These are phyloP conservation scores for Amphiprion clarkii DNA, from an alignment of 2,797 vertebrate genomes.

Conservation along the genomic window DNA sequence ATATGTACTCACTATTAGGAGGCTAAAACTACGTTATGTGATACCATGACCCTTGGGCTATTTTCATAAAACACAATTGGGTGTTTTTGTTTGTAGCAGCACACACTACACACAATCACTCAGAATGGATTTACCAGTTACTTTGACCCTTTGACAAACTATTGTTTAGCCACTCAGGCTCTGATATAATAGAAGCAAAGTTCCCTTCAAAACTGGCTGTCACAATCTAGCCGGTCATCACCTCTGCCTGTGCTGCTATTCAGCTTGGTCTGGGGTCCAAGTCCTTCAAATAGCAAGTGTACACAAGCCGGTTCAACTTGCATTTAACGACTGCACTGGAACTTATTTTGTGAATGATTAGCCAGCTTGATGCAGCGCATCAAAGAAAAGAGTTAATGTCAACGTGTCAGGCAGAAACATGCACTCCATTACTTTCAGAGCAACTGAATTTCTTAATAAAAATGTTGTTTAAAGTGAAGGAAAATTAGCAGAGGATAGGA, in stretches of 20 bases:
- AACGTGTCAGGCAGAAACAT: constrained; percentile 31
- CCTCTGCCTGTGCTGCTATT: constrained; percentile 43
- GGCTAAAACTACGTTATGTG: constrained; percentile 58
- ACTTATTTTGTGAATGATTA: constrained; percentile 76
- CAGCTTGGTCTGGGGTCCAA: constrained; percentile 69
- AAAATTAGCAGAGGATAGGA: constrained; percentile 5
- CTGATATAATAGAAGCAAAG: constrained; percentile 78
- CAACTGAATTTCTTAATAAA: not conserved
- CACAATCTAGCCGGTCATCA: constrained; percentile 67
- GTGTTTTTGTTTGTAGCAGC: constrained; percentile 65
- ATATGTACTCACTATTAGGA: constrained; percentile 65
- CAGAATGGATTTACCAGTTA: constrained; percentile 65
- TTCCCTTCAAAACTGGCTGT: constrained; percentile 60
- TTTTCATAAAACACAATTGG: constrained; percentile 77
- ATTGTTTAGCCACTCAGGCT: constrained; percentile 73
- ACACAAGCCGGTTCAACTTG: constrained; percentile 69
- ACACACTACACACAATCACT: constrained; percentile 47
- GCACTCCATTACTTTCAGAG: not conserved
- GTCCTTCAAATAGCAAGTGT: constrained; percentile 69
- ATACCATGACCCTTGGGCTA: constrained; percentile 69
- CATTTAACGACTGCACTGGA: constrained; percentile 54
- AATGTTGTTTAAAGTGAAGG: not conserved
- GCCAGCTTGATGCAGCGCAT: constrained; percentile 59
- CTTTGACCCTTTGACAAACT: constrained; percentile 78
- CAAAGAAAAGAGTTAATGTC: constrained; percentile 54